Evolutionary conservation across 2,113 vertebrate species (phyloP).

Genomic region (Gambusia affinis): DNA sequence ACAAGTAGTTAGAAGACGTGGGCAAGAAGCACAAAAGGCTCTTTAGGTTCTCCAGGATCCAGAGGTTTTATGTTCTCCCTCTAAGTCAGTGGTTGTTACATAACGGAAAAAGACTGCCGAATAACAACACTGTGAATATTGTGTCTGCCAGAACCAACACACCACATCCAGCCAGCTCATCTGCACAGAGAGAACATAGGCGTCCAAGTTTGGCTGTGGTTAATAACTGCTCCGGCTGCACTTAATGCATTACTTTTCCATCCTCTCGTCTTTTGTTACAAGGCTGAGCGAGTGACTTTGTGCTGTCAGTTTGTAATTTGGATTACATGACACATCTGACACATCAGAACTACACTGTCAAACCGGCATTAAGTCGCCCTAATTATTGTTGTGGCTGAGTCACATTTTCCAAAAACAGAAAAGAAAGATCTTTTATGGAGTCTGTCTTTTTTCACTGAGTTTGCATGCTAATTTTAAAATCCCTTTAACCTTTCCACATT

Average conservation of each 20-base stretch:
- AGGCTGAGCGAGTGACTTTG: neutral
- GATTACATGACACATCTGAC: slow-evolving; percentile 7
- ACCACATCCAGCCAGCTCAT: slow-evolving; percentile 40
- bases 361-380: slow-evolving; percentile 23
- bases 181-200: slow-evolving; percentile 39
- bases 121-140: slow-evolving; percentile 46
- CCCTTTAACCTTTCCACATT: too few relatives aligned
- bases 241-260: slow-evolving; percentile 52
- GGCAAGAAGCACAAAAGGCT: slow-evolving; percentile 59
- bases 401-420: slow-evolving; percentile 33
- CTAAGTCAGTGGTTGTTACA: slow-evolving; percentile 56
- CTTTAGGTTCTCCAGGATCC: slow-evolving; percentile 73
- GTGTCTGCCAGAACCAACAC: slow-evolving; percentile 57
- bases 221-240: slow-evolving; percentile 29
- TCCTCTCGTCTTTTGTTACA: slow-evolving; percentile 38
- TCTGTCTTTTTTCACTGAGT: neutral
- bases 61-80: slow-evolving; percentile 59
- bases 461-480: neutral
- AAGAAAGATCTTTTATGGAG: slow-evolving; percentile 11
- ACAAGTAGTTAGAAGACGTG: slow-evolving; percentile 30
- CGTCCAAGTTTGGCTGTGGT: slow-evolving; percentile 9
- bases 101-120: slow-evolving; percentile 62
- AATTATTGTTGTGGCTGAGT: slow-evolving; percentile 17
- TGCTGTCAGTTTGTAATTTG: slow-evolving; percentile 21
- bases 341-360: neutral